Evolutionary conservation across 2,888 invertebrate species (phyloP).

Genomic region (Lycocerus yunnanus): DNA sequence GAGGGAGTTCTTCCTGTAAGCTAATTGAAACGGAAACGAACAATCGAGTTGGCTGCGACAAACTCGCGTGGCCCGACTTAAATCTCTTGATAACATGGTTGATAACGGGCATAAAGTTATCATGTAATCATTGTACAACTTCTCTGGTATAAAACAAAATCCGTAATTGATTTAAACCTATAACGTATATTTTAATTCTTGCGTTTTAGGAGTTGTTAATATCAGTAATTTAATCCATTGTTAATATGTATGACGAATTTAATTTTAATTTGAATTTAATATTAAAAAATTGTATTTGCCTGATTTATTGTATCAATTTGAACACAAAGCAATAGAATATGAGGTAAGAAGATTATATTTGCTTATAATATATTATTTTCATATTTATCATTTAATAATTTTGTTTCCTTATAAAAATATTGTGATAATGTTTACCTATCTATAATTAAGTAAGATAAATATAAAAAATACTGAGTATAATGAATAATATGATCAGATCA

Average conservation of each 20-base stretch:
- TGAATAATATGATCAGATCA: neutral
- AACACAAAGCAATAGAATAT: neutral
- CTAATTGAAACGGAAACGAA: constrained; percentile 58
- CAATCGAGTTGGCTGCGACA: constrained; percentile 55
- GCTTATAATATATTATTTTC: neutral
- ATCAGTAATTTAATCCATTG: neutral
- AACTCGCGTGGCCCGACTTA: constrained; percentile 49
- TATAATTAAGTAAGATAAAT: no score
- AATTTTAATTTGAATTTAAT: neutral
- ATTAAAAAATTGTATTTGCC: neutral
- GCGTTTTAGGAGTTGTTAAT: neutral
- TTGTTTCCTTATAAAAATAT: neutral
- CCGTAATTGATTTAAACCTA: neutral
- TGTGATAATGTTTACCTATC: neutral
- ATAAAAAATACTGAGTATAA: no score
- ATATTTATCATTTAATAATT: neutral
- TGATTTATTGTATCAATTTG: neutral
- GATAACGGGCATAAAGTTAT: constrained; percentile 31
- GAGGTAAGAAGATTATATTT: neutral
- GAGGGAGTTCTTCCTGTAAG: constrained; percentile 57
- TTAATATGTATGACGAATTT: neutral
- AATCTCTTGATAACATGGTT: constrained; percentile 45
- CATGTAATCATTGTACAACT: constrained; percentile 21
- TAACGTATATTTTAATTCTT: neutral
- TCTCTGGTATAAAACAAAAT: constrained; percentile 5